Percentiles rank a stretch among this genome's conserved stretches.
These are phyloP conservation scores for Hypomesus transpacificus DNA, from an alignment of 2,113 vertebrate genomes.

Conservation along the genomic window DNA sequence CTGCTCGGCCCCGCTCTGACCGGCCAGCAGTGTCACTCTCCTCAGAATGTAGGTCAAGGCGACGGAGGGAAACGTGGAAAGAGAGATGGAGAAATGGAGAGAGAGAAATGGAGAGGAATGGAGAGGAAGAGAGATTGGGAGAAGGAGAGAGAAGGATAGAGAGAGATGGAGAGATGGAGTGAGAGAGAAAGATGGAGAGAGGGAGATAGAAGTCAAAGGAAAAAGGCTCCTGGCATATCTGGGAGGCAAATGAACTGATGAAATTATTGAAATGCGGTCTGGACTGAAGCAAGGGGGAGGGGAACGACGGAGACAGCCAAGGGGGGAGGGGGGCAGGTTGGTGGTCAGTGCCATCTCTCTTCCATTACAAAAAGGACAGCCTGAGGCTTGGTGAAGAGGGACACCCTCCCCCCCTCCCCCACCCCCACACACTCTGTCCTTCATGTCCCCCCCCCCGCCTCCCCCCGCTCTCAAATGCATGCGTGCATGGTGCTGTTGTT, in stretches of 20 bases:
- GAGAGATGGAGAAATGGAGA: no score
- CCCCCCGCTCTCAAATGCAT: slow-evolving; percentile 50
- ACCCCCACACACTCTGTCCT: no score
- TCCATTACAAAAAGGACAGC: slow-evolving; percentile 54
- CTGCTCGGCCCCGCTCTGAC: slow-evolving; percentile 65
- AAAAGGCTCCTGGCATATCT: slow-evolving; percentile 58
- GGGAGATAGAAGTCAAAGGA: slow-evolving; percentile 21
- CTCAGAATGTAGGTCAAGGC: slow-evolving; percentile 81
- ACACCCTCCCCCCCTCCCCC: no score
- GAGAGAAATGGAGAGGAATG: no score
- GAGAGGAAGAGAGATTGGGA: slow-evolving; percentile 18
- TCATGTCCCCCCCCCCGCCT: slow-evolving; percentile 37
- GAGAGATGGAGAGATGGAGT: slow-evolving; percentile 28
- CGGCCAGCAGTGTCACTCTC: slow-evolving; percentile 73
- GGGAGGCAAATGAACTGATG: slow-evolving; percentile 68
- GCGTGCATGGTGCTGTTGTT: slow-evolving; percentile 44
- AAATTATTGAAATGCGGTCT: slow-evolving; percentile 66
- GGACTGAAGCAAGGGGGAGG: slow-evolving; percentile 9
- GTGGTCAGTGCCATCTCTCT: slow-evolving; percentile 39
- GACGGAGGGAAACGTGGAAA: slow-evolving; percentile 13
- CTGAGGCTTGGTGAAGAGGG: slow-evolving; percentile 33
- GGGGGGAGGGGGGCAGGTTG: slow-evolving; percentile 4
- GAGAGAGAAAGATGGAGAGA: slow-evolving; percentile 45
- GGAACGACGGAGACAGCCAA: slow-evolving; percentile 7
- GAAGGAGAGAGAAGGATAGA: slow-evolving; percentile 45